These are phyloP conservation scores for Drosophila kohkoa DNA, from an alignment of 1,140 invertebrate genomes.

Conservation along the genomic window DNA sequence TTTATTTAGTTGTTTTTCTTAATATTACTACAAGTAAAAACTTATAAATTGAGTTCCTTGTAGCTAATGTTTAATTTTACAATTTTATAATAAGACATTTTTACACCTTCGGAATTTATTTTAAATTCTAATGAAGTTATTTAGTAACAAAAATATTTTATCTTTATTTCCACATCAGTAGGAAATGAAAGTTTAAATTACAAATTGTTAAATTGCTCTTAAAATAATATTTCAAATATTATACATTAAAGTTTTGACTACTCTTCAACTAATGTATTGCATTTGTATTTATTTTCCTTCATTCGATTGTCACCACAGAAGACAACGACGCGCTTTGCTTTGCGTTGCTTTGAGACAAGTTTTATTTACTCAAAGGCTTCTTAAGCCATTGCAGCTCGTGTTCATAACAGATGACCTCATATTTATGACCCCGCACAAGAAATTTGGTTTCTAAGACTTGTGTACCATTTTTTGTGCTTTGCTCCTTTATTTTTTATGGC, in stretches of 20 bases:
- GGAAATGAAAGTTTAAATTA: no score
- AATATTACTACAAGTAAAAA: no score
- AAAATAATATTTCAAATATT: no score
- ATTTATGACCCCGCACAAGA: conserved; percentile 53
- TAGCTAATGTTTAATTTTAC: no score
- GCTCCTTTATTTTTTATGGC: conserved; percentile 60
- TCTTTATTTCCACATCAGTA: no score
- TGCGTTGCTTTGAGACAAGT: not conserved
- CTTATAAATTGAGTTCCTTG: no score
- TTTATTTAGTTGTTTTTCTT: no score
- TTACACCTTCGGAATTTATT: no score
- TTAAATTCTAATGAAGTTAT: no score
- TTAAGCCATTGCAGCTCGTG: conserved; percentile 52
- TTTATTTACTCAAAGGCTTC: conserved; percentile 73
- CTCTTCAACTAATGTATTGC: not conserved
- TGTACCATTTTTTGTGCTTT: conserved; percentile 50
- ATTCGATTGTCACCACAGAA: conserved; percentile 18
- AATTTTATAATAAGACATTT: no score
- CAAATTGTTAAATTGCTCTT: no score
- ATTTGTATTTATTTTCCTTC: not conserved
- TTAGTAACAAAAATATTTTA: no score
- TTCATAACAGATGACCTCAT: conserved; percentile 82
- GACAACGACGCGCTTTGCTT: not conserved
- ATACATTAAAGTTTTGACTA: not conserved
- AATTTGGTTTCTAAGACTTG: conserved; percentile 70